Conservation (phyloP, 2,888 invertebrate species). For the Hyposoter didymator region DNA sequence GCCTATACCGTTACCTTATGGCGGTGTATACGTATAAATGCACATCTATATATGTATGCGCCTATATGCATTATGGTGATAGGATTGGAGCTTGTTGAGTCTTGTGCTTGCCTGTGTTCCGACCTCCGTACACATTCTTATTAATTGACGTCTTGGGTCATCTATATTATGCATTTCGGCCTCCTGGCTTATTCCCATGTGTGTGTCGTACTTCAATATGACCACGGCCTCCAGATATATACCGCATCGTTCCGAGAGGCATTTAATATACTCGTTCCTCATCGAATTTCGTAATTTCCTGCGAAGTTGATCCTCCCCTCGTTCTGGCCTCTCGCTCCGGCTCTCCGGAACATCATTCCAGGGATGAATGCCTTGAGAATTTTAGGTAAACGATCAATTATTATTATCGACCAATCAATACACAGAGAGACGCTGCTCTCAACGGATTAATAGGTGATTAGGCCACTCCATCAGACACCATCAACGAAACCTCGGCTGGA, state of each 20-base stretch:
- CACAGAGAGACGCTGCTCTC: conserved; percentile 20
- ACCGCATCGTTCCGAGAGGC: conserved; percentile 28
- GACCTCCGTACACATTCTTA: conserved; percentile 83
- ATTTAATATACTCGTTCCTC: conserved; percentile 41
- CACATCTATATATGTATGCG: conserved; percentile 28
- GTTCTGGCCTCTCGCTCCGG: not conserved
- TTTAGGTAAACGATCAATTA: conserved; percentile 67
- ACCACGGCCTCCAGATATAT: conserved; percentile 45
- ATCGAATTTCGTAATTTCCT: conserved; percentile 56
- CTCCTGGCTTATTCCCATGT: conserved; percentile 76
- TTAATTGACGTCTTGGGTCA: conserved; percentile 81
- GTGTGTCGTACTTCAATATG: conserved; percentile 75
- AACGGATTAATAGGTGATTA: conserved; percentile 79
- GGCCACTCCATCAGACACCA: conserved; percentile 75
- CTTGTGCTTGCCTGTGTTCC: conserved; percentile 76
- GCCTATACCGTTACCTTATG: conserved; percentile 29
- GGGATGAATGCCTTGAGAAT: not conserved
- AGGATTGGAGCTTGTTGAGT: conserved; percentile 61
- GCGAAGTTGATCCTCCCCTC: not conserved
- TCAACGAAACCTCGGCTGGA: conserved; percentile 37
- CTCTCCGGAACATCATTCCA: not conserved
- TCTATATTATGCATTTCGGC: conserved; percentile 80
- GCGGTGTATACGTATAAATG: conserved; percentile 40
- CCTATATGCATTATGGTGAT: conserved; percentile 53
- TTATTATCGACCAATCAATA: conserved; percentile 37